A percentile compares a stretch with the other conserved stretches of the same genome.
Conservation (phyloP, 2,113 vertebrate genomes). For the Synchiropus splendidus region DNA sequence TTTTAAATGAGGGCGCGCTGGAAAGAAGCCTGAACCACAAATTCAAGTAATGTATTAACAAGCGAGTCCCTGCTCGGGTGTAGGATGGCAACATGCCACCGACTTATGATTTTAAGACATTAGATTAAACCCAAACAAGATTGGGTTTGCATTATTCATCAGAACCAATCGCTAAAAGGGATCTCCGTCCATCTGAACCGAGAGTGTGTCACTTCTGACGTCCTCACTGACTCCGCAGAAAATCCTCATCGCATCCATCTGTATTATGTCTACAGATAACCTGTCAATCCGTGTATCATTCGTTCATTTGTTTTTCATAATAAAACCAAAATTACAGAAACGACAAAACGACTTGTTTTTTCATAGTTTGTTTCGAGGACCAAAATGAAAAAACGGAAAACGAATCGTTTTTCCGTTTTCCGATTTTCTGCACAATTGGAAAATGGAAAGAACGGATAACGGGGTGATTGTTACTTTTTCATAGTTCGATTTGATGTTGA, state of each 20-base stretch:
- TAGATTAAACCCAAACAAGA: conserved; percentile 41
- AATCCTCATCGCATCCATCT: conserved; percentile 13
- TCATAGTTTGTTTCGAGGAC: too few relatives aligned
- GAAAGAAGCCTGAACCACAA: conserved; percentile 19
- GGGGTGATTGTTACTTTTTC: too few relatives aligned
- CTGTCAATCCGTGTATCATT: too few relatives aligned
- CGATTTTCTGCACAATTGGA: too few relatives aligned
- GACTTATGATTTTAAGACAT: conserved; percentile 28
- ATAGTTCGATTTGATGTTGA: too few relatives aligned
- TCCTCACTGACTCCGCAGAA: conserved; percentile 15
- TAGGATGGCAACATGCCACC: conserved; percentile 25
- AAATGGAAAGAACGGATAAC: too few relatives aligned
- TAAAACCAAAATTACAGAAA: too few relatives aligned
- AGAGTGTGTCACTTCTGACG: conserved; percentile 14
- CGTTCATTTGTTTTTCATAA: too few relatives aligned
- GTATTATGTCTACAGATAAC: conserved; percentile 14
- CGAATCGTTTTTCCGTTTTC: too few relatives aligned
- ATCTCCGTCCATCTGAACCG: conserved; percentile 17
- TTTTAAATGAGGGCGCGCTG: conserved; percentile 11
- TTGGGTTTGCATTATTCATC: conserved; percentile 37
- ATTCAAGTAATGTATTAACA: conserved; percentile 26
- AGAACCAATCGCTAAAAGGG: conserved; percentile 18
- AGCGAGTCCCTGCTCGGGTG: conserved; percentile 20
- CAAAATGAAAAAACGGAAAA: too few relatives aligned
- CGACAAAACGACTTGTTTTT: too few relatives aligned